Conservation (phyloP, 2,888 invertebrate genomes). For the Melanophora roralis region DNA sequence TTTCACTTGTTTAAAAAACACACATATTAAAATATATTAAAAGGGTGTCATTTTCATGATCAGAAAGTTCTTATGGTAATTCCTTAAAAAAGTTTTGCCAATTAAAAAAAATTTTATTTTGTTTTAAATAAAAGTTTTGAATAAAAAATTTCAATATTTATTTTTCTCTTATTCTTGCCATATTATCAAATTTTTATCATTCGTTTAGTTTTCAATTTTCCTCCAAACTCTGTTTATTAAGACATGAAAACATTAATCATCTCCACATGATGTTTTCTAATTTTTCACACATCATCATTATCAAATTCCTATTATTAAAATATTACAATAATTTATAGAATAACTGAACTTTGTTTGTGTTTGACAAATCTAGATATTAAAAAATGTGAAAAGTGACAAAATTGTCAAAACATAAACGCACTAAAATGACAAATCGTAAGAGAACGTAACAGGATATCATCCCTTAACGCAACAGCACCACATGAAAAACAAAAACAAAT, state of each 20-base stretch:
- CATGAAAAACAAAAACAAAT: conserved; percentile 9
- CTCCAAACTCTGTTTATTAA: neutral
- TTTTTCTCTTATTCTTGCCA: neutral
- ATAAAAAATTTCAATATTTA: neutral
- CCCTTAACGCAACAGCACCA: neutral
- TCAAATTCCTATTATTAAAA: conserved; percentile 39
- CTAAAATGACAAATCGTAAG: conserved; percentile 60
- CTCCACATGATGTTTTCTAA: conserved; percentile 58
- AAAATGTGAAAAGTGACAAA: conserved; percentile 64
- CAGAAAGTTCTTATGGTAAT: too few relatives aligned
- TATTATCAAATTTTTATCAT: conserved; percentile 25
- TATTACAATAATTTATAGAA: neutral
- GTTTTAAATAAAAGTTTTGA: too few relatives aligned
- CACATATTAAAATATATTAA: too few relatives aligned
- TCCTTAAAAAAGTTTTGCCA: too few relatives aligned
- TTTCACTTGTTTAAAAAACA: too few relatives aligned
- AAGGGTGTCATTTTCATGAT: too few relatives aligned
- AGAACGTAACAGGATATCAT: conserved; percentile 21
- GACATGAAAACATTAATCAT: conserved; percentile 55
- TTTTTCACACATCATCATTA: conserved; percentile 63
- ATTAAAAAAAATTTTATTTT: too few relatives aligned
- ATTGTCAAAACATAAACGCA: conserved; percentile 65
- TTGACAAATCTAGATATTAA: conserved; percentile 60
- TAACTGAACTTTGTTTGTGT: neutral
- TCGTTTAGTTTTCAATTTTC: neutral